Evolutionary conservation across 37 sponge, comb jelly and placozoan genomes (phyloP), one percentile per base, ranked within the genome.

Genomic region (Crambe crambe): DNA sequence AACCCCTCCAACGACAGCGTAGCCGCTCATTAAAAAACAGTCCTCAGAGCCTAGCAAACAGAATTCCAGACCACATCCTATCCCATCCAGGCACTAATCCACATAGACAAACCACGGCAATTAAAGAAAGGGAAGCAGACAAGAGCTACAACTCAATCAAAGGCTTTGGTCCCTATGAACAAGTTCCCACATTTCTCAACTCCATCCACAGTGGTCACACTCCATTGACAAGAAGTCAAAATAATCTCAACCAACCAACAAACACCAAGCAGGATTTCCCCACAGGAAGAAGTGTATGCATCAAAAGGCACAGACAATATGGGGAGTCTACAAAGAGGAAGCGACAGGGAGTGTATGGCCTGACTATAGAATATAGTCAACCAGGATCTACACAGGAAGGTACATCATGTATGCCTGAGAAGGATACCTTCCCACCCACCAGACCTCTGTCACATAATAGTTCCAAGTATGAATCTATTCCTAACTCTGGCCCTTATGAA

Each of bases 401-500:
- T 6, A 47, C 12, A 47, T n/a, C n/a, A n/a, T n/a, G n/a, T n/a
- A n/a, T n/a, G n/a, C n/a, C n/a, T n/a, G n/a, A n/a, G n/a, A n/a
- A n/a, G n/a, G n/a, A n/a, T n/a, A n/a, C n/a, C n/a, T n/a, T n/a
- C n/a, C 12, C 6, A 6, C 6, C 6, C 6, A 47, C 51, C 6
- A 12, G 12, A 12, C 51, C 6, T 6, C 10, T 6, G 10, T 47
- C 51, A 47, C 51, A 47, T 47, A 6, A 47, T 6, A 47, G 12
- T 47, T 15, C 51, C 12, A 32, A 2, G 2, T 65, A 65, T 30
- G 66, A 65, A 31, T 30, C 32, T 2, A 65, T 65, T 30, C 10
- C 31, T 18, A 65, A 65, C 10, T 65, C 35, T 5, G 66, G 66
- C 1, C 66, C 66, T 18, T 65, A 65, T 31, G 66, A 65, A 65